phyloP scores from a whole-genome alignment of 2,113 vertebrate genomes.

The Antidorcas marsupialis region DNA sequence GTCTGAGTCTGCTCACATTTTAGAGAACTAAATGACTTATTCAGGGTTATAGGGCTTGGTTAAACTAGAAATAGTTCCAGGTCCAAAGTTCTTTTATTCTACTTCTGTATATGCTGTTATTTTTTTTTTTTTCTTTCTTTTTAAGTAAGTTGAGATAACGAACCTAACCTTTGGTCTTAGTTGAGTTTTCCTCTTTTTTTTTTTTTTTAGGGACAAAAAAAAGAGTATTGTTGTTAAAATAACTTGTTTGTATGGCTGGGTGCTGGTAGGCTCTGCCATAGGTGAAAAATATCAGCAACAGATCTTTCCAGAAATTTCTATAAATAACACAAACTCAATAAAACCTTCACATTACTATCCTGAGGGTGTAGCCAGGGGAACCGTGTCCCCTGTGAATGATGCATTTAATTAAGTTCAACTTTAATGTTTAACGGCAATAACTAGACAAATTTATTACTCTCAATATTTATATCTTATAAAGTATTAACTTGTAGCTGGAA shows the following conservation, averaged over 20 bases:
- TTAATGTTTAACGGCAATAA: neutral
- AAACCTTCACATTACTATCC: neutral
- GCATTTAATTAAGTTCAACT: conserved; percentile 44
- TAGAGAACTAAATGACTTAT: neutral
- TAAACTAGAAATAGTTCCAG: neutral
- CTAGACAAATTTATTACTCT: conserved; percentile 21
- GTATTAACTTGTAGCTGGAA: neutral
- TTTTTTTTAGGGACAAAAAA: neutral
- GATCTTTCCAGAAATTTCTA: neutral
- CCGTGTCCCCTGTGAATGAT: neutral
- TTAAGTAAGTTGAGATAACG: neutral
- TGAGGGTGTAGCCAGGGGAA: neutral
- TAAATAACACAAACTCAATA: conserved; percentile 18
- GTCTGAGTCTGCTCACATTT: neutral
- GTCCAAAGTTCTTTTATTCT: neutral
- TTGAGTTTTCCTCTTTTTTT: neutral
- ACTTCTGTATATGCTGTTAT: neutral
- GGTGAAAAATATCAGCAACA: neutral
- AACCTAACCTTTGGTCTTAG: neutral
- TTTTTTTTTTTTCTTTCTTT: neutral
- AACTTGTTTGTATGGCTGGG: neutral
- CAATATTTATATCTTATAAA: conserved; percentile 36
- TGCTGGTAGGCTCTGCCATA: neutral
- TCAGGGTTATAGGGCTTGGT: neutral
- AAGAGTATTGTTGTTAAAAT: neutral